Evolutionary conservation across 2,888 invertebrate genomes (phyloP).

Genomic region (Euclidia mi): DNA sequence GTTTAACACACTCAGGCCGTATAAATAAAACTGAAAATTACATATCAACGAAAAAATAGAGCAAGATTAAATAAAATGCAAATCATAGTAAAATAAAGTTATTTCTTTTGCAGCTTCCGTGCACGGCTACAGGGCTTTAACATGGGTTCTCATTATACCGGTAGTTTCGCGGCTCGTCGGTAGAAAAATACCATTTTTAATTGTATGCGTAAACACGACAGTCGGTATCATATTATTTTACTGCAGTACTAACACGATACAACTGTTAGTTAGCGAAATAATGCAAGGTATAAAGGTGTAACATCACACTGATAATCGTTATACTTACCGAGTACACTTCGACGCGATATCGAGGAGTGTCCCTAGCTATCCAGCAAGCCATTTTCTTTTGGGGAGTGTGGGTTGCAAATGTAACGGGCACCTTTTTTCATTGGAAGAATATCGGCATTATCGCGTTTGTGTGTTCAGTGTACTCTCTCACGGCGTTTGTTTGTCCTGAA

Average conservation of each 20-base stretch:
- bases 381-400: conserved; percentile 57
- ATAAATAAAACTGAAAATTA: conserved; percentile 7
- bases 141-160: conserved; percentile 44
- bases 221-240: conserved; percentile 49
- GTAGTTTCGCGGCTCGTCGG: conserved; percentile 32
- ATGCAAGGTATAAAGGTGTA: conserved; percentile 50
- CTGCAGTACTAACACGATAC: conserved; percentile 44
- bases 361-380: conserved; percentile 53
- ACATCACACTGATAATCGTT: conserved; percentile 33
- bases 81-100: conserved; percentile 29
- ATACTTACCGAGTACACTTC: conserved; percentile 60
- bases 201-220: conserved; percentile 37
- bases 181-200: conserved; percentile 45
- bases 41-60: conserved; percentile 9
- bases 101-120: conserved; percentile 32
- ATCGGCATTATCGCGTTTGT: conserved; percentile 50
- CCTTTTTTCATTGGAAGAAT: conserved; percentile 49
- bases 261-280: conserved; percentile 57
- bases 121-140: conserved; percentile 46
- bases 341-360: conserved; percentile 54
- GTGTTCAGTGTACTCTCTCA: conserved; percentile 38
- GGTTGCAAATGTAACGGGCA: conserved; percentile 59
- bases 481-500: conserved; percentile 45
- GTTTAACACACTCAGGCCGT: conserved; percentile 9
- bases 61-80: conserved; percentile 21